These are phyloP conservation scores for Lepus americanus DNA, from an alignment of 2,113 vertebrate species.

Conservation along the genomic window DNA sequence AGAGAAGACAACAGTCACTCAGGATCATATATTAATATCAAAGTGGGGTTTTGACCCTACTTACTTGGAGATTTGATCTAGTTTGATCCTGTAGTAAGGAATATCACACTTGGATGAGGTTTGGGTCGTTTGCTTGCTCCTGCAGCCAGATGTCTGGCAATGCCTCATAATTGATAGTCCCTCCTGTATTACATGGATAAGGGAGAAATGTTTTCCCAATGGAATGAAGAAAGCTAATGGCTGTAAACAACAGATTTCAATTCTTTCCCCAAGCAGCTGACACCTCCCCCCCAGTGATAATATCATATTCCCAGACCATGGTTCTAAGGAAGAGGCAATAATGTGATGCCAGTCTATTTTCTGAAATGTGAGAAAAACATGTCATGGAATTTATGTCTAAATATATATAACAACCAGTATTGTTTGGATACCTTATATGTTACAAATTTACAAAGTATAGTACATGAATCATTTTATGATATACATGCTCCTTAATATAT, in stretches of 20 bases:
- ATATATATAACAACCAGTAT: not conserved
- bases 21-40: not conserved
- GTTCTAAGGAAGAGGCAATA: slow-evolving; percentile 28
- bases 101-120: not conserved
- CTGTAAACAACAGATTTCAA: not conserved
- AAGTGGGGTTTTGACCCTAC: not conserved
- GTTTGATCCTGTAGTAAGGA: not conserved
- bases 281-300: not conserved
- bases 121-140: not conserved
- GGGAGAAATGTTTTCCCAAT: not conserved
- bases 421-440: not conserved
- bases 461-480: not conserved
- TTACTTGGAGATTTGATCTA: not conserved
- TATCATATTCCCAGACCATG: not conserved
- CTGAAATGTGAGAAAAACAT: slow-evolving; percentile 8
- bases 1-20: not conserved
- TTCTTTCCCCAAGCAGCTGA: not conserved
- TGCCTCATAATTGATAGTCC: not conserved
- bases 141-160: not conserved
- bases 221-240: not conserved
- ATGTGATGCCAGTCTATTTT: not conserved
- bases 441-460: not conserved
- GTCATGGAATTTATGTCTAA: not conserved
- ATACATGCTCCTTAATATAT: not conserved
- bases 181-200: not conserved